Evolutionary conservation across 2,888 invertebrate species (phyloP), one percentile per base, ranked within the genome.

Genomic region (Agrilus mali): DNA sequence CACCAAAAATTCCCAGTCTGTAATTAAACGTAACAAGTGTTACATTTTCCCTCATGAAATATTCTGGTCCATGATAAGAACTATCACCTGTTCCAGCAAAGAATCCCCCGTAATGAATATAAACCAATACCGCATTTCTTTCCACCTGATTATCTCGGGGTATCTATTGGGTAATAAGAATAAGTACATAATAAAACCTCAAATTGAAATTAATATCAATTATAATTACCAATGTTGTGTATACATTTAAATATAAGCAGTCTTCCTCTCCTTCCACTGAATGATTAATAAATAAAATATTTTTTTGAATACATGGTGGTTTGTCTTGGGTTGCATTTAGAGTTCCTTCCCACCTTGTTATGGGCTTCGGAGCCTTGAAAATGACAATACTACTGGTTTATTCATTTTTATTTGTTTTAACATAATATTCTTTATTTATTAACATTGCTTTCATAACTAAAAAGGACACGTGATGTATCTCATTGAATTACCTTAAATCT

Each of bases 91-190:
- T 56, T 7, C 74, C 74, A 5, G 69, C 62, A 48, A 73, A 68
- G 55, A 68, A 73, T 10, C 68, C 74, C 0, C 74, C 74, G 34
- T 71, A 73, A 53, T 71, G 69, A 44, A 74, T 69, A 43, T 68
- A 72, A 2, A 74, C 67, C 68, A 74, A 68, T 1, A 74, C 73
- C 0, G 72, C 70, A 8, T 55, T 38, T 27, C 10, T 10, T 7
- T 32, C 37, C 36, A 10, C 5, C 10, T 27, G 10, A 27, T 27
- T 5, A 27, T 27, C 2, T 10, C 27, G 27, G 10, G 27, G 27
- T 3, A 27, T 27, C 27, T 27, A 10, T 27, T 27, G 4, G 36
- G 16, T 32, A 12, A 15, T n/a, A n/a, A n/a, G n/a, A n/a, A n/a
- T n/a, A n/a, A n/a, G n/a, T n/a, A n/a, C n/a, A 3, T 15, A 13